These are phyloP conservation scores for Micromesistius poutassou DNA, from an alignment of 2,797 vertebrate genomes.

Conservation along the genomic window DNA sequence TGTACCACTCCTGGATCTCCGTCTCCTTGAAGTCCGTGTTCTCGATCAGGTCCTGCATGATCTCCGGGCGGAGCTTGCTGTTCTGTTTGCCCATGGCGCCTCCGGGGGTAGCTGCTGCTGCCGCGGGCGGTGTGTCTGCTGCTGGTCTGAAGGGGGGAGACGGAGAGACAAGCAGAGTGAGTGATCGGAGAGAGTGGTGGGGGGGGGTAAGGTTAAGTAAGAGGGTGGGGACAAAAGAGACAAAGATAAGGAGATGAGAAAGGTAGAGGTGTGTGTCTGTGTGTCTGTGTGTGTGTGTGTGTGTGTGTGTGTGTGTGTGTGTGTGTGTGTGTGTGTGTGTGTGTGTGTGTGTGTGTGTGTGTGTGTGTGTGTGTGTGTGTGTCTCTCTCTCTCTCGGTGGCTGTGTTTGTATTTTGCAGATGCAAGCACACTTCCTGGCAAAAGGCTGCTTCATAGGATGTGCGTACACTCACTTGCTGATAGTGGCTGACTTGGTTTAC, in stretches of 20 bases:
- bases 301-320: conserved; percentile 10
- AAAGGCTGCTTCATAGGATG: conserved; percentile 7
- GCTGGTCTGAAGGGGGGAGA: background rate
- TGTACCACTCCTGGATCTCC: conserved; percentile 99
- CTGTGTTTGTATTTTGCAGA: conserved; percentile 35
- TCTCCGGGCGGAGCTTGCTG: conserved; percentile 97
- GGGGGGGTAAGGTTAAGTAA: background rate
- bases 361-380: conserved; percentile 11
- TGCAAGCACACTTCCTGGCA: conserved; percentile 55
- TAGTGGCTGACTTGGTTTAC: background rate
- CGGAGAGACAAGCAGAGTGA: background rate
- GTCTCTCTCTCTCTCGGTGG: background rate
- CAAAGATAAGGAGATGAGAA: background rate
- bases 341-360: conserved; percentile 2
- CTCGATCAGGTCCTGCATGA: conserved; percentile 98
- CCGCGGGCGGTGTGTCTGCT: conserved; percentile 33
- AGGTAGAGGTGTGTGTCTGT: background rate
- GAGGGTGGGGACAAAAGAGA: background rate
- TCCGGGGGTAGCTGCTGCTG: conserved; percentile 59
- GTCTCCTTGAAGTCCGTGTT: conserved; percentile 98
- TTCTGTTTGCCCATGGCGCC: conserved; percentile 95
- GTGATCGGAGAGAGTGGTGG: background rate
- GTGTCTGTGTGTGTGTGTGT: background rate
- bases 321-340: conserved; percentile 11
- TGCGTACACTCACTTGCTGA: background rate